Conservation (phyloP, 1,140 invertebrate genomes). For the Macrobrachium nipponense region DNA sequence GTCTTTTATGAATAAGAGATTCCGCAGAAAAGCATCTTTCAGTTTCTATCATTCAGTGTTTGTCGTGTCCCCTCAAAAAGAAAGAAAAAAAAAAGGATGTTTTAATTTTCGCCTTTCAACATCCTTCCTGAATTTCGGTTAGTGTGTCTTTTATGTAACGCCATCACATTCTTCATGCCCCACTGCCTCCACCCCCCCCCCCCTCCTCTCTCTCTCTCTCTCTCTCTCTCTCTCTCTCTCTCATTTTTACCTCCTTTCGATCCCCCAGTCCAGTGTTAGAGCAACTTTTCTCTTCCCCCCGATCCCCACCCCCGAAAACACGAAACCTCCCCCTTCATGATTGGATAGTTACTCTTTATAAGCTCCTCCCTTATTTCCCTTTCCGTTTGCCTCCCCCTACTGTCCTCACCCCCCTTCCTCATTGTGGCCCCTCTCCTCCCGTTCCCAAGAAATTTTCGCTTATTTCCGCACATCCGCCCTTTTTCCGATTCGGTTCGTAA, state of each 20-base stretch:
- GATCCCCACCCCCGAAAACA: neutral
- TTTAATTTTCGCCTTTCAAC: too few relatives aligned
- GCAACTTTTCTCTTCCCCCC: neutral
- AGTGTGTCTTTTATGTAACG: neutral
- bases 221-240: neutral
- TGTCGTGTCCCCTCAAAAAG: too few relatives aligned
- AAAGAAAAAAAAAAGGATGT: too few relatives aligned
- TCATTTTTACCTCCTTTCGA: neutral
- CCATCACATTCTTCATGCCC: slow-evolving; percentile 3
- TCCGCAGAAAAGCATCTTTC: too few relatives aligned
- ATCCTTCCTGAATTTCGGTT: too few relatives aligned
- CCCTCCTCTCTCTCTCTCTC: neutral
- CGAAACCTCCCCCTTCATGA: neutral
- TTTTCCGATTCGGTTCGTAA: neutral
- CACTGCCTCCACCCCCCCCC: too few relatives aligned
- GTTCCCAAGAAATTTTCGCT: too few relatives aligned
- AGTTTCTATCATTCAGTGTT: too few relatives aligned
- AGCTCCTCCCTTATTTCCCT: slow-evolving; percentile 1
- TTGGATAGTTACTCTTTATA: neutral
- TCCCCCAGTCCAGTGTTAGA: neutral
- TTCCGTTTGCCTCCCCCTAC: neutral
- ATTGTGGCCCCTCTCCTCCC: too few relatives aligned
- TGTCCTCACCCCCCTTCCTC: neutral
- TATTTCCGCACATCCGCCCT: neutral
- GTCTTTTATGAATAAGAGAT: too few relatives aligned